These are phyloP conservation scores for Fundulus diaphanus DNA, from an alignment of 2,797 vertebrate species.

Conservation along the genomic window DNA sequence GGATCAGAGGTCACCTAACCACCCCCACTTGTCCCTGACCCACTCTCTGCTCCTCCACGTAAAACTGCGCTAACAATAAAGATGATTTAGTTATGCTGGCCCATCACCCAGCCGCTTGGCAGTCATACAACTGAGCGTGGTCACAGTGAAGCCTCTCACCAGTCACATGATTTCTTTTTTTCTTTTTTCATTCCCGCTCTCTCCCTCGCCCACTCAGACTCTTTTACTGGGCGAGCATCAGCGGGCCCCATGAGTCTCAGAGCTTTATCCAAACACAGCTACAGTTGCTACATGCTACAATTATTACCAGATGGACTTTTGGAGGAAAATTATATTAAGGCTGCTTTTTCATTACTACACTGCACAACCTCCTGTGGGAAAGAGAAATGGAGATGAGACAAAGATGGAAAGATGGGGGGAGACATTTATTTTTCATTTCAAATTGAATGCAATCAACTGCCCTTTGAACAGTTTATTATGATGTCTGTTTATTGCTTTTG, in stretches of 20 bases:
- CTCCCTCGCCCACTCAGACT: conserved; percentile 38
- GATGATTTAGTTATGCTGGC: conserved; percentile 71
- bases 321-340: conserved; percentile 72
- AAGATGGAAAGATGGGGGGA: conserved; percentile 7
- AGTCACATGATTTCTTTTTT: conserved; percentile 42
- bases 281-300: conserved; percentile 79
- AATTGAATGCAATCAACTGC: conserved; percentile 25
- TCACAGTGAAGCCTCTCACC: conserved; percentile 26
- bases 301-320: conserved; percentile 79
- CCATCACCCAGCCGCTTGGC: conserved; percentile 50
- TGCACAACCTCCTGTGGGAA: conserved; percentile 43
- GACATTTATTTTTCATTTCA: conserved; percentile 29
- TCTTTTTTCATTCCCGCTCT: conserved; percentile 7
- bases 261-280: conserved; percentile 79
- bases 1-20: conserved; percentile 49
- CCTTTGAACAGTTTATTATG: conserved; percentile 27
- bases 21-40: conserved; percentile 31
- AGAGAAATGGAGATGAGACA: not conserved
- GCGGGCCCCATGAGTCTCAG: conserved; percentile 73
- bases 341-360: conserved; percentile 73
- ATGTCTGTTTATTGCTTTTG: conserved; percentile 30
- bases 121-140: conserved; percentile 36
- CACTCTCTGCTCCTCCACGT: conserved; percentile 43
- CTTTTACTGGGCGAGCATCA: conserved; percentile 55
- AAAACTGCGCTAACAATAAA: conserved; percentile 63